Evolutionary conservation across 2,797 vertebrate genomes (phyloP).

Genomic region (Manis crassicaudata): DNA sequence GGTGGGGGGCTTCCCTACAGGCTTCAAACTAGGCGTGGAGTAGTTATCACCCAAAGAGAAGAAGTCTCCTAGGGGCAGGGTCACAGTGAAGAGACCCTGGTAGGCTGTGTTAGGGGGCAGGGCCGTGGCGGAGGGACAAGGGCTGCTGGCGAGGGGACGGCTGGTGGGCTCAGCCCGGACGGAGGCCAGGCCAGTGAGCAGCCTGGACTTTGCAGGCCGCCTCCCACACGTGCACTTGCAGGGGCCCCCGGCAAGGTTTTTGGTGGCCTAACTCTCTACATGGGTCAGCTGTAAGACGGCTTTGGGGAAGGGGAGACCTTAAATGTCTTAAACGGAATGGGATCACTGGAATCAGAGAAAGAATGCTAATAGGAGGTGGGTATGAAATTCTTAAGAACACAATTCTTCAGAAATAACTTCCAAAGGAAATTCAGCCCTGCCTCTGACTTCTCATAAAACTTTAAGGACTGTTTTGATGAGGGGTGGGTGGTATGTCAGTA

Average conservation of each 20-base stretch:
- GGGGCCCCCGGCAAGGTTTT: neutral
- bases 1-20: neutral
- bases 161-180: too few species aligned
- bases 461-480: conserved; percentile 23
- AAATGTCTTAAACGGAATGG: neutral
- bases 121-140: too few species aligned
- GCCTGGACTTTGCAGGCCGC: neutral
- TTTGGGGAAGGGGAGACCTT: neutral
- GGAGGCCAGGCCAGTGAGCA: neutral
- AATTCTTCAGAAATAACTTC: conserved; percentile 38
- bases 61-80: neutral
- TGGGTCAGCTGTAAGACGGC: neutral
- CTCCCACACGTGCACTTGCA: neutral
- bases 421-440: neutral
- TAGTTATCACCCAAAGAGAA: neutral
- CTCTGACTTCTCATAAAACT: conserved; percentile 16
- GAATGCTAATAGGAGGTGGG: neutral
- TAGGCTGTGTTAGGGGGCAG: neutral
- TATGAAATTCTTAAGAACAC: neutral
- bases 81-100: neutral
- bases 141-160: too few species aligned
- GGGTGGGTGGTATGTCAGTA: neutral
- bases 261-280: neutral
- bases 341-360: conserved; percentile 19
- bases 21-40: neutral